phyloP scores from a whole-genome alignment of 2,797 vertebrate species.

The Streptopelia turtur region DNA sequence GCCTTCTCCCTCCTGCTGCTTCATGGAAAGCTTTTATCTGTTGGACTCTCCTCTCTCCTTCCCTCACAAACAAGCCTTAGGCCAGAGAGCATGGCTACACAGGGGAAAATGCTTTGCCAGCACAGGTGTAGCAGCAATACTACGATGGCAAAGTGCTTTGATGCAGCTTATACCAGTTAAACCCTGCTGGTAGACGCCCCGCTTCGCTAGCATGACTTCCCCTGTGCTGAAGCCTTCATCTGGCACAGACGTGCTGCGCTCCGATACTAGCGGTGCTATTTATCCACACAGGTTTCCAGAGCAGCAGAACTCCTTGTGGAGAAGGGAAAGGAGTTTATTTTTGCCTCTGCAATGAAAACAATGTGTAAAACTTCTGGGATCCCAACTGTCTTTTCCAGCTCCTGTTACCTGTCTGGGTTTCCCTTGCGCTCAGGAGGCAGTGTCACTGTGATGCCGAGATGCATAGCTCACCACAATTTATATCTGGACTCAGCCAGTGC shows the following conservation, averaged over 20 bases:
- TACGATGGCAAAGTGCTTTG: background rate
- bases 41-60: slow-evolving; percentile 23
- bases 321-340: background rate
- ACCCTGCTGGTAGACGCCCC: background rate
- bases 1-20: slow-evolving; percentile 53
- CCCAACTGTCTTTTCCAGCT: background rate
- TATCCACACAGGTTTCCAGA: background rate
- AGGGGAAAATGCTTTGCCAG: background rate
- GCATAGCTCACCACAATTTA: slow-evolving; percentile 46
- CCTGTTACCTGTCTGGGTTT: background rate
- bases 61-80: slow-evolving; percentile 36
- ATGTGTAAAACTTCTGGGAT: background rate
- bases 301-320: background rate
- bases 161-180: background rate
- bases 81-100: slow-evolving; percentile 4
- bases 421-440: background rate
- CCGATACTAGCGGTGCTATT: rapidly evolving
- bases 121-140: background rate
- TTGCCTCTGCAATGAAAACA: background rate
- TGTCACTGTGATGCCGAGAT: background rate
- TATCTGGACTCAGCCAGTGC: slow-evolving; percentile 8
- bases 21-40: slow-evolving; percentile 40
- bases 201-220: too few relatives aligned
- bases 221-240: background rate
- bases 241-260: background rate